These are phyloP conservation scores for Cerastis rubricosa DNA, from an alignment of 2,888 invertebrate genomes.

Conservation along the genomic window DNA sequence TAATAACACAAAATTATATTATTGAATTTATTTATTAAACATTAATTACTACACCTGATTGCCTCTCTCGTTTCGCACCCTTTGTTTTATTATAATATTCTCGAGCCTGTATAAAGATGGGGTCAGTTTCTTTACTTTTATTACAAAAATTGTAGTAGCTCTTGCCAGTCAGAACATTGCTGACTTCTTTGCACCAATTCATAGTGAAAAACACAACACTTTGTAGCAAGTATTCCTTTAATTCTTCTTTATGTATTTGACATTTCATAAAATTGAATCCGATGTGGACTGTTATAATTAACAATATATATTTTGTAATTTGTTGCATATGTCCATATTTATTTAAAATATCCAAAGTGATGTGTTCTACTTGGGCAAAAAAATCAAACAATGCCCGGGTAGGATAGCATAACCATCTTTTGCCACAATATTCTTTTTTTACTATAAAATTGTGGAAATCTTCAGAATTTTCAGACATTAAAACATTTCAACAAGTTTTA, in stretches of 20 bases:
- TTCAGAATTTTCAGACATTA: no score
- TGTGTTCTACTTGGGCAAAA: no score
- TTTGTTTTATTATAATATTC: background rate
- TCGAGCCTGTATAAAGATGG: background rate
- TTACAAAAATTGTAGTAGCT: background rate
- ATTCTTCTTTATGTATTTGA: background rate
- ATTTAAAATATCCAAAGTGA: no score
- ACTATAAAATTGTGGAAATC: no score
- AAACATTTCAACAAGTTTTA: no score
- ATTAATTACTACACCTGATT: background rate
- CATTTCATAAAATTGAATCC: background rate
- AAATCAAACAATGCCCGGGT: no score
- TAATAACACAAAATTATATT: background rate
- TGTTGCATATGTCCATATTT: no score
- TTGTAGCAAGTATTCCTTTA: background rate
- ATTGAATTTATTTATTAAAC: background rate
- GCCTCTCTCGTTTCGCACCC: conserved; percentile 1
- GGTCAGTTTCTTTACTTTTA: background rate
- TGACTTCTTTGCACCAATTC: conserved; percentile 16
- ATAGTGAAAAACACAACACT: background rate
- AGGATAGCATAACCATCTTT: no score
- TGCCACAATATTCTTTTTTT: no score
- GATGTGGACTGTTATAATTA: no score
- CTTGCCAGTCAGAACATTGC: background rate
- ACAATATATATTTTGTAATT: no score